These are phyloP conservation scores for Sebastes aleutianus DNA, from an alignment of 2,797 vertebrate genomes.

Conservation along the genomic window DNA sequence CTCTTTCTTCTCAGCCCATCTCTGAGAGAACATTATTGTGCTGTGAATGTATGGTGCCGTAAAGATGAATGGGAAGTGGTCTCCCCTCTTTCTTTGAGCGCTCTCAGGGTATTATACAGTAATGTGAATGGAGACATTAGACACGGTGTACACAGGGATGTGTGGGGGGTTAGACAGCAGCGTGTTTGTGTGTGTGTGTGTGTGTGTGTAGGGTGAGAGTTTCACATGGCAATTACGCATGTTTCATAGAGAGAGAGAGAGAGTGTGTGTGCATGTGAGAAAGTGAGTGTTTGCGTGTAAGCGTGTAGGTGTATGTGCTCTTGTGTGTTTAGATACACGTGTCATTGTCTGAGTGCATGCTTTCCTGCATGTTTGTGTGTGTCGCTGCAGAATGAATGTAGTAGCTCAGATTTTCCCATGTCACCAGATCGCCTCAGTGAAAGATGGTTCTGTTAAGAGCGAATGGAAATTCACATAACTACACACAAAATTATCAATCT, in stretches of 20 bases:
- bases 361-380: not conserved
- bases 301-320: not conserved
- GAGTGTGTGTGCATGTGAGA: not conserved
- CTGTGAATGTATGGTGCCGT: constrained; percentile 47
- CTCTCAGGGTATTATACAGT: constrained; percentile 72
- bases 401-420: constrained; percentile 43
- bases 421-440: constrained; percentile 36
- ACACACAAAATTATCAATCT: not conserved
- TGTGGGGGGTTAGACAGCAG: constrained; percentile 9
- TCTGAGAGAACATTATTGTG: constrained; percentile 49
- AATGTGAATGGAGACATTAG: constrained; percentile 75
- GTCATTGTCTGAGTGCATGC: not conserved
- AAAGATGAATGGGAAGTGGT: constrained; percentile 63
- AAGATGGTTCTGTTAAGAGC: not conserved
- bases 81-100: constrained; percentile 45
- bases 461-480: not conserved
- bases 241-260: not conserved
- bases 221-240: constrained; percentile 42
- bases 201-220: constrained; percentile 9
- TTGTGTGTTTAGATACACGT: not conserved
- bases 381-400: not conserved
- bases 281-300: not conserved
- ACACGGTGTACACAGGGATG: constrained; percentile 39
- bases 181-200: not conserved
- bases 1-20: constrained; percentile 48